Conservation (phyloP, 2,113 vertebrate species). For the Vireo altiloquus region DNA sequence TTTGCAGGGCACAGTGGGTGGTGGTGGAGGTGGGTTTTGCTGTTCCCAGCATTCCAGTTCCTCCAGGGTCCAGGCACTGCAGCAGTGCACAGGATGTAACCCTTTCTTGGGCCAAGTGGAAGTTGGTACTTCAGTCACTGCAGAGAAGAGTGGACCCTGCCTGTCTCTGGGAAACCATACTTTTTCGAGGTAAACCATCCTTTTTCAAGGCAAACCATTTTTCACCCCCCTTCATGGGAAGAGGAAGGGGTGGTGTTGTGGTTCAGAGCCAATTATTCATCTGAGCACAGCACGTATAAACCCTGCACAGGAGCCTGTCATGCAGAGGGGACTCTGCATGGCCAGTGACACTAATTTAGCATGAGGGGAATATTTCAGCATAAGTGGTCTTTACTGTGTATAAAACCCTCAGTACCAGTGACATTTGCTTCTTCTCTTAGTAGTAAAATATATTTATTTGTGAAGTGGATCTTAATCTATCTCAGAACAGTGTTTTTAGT, state of each 20-base stretch:
- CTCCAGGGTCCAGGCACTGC: neutral
- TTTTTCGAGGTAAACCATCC: neutral
- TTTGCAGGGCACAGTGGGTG: neutral
- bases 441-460: slow-evolving; percentile 26
- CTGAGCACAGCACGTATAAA: neutral
- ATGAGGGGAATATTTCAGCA: neutral
- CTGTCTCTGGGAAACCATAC: neutral
- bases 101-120: neutral
- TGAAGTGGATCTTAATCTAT: slow-evolving; percentile 27
- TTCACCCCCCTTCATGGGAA: neutral
- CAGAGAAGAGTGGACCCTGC: neutral
- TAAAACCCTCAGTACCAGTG: neutral
- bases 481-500: slow-evolving; percentile 2
- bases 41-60: neutral
- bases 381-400: neutral
- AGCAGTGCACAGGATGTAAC: neutral
- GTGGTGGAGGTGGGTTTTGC: neutral
- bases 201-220: neutral
- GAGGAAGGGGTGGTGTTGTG: neutral
- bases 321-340: neutral
- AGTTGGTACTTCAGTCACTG: fast-evolving
- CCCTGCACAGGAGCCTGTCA: neutral
- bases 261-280: neutral
- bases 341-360: neutral
- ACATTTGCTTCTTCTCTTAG: neutral